These are phyloP conservation scores for Balanococcus diminutus DNA, from an alignment of 2,888 invertebrate species.

Conservation along the genomic window DNA sequence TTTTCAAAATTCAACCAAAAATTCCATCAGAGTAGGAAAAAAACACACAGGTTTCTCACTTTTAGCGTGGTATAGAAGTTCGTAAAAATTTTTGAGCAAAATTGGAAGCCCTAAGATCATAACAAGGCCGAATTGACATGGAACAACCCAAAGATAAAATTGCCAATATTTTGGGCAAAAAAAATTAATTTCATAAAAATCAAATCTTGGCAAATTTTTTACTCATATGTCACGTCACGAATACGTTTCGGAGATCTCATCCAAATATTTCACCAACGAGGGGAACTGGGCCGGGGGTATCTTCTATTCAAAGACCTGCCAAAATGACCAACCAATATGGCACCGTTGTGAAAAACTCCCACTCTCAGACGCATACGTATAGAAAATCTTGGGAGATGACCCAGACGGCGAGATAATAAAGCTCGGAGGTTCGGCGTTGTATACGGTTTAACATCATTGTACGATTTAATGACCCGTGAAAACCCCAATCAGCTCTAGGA, in stretches of 20 bases:
- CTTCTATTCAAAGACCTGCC: too few species aligned
- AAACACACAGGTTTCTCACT: too few species aligned
- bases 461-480: slow-evolving; percentile 45
- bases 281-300: too few species aligned
- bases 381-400: not conserved
- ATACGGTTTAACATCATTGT: slow-evolving; percentile 26
- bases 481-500: not conserved
- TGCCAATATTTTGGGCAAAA: too few species aligned
- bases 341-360: not conserved
- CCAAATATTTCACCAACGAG: not conserved
- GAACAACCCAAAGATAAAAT: too few species aligned
- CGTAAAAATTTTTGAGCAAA: too few species aligned
- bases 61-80: too few species aligned
- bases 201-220: not conserved
- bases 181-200: too few species aligned
- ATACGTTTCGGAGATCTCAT: not conserved
- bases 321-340: not conserved
- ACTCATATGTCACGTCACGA: not conserved
- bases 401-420: not conserved
- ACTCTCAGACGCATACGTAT: not conserved
- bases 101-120: too few species aligned
- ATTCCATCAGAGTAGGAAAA: too few species aligned
- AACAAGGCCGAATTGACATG: too few species aligned
- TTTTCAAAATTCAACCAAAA: too few species aligned
- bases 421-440: not conserved